These are phyloP conservation scores for Seira sanloemensis DNA, from an alignment of 2,888 invertebrate species.

Conservation along the genomic window DNA sequence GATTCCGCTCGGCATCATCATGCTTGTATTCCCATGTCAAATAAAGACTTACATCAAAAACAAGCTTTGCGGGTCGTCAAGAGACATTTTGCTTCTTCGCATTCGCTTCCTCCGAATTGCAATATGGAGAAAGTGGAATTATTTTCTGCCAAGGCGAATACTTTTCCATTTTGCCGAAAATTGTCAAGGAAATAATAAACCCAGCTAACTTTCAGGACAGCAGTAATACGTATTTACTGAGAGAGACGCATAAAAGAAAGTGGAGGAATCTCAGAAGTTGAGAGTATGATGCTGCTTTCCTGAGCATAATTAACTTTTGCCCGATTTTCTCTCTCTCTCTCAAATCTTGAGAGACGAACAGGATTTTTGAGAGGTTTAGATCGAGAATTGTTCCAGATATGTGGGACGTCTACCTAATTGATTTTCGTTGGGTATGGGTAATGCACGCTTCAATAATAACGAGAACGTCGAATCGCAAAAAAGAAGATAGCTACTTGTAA, in stretches of 20 bases:
- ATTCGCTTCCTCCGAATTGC: no score
- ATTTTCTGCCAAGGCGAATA: not conserved
- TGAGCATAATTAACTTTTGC: constrained; percentile 19
- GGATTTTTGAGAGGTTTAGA: not conserved
- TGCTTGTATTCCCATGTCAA: not conserved
- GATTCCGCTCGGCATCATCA: no score
- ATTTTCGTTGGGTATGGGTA: not conserved
- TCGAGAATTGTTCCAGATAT: not conserved
- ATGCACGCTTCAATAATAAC: not conserved
- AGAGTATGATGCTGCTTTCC: not conserved
- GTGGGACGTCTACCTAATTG: constrained; percentile 15
- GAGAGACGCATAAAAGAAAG: constrained; percentile 1
- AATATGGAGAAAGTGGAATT: not conserved
- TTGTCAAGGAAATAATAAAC: not conserved
- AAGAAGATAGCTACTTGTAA: not conserved
- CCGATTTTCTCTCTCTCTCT: not conserved
- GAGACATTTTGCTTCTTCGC: not conserved
- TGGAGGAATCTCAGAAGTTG: not conserved
- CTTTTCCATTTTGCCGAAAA: not conserved
- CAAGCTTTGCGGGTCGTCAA: no score
- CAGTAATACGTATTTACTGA: not conserved
- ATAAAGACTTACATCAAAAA: no score
- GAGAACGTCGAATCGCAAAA: not conserved
- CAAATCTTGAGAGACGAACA: not conserved
- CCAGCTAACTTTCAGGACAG: not conserved